Evolutionary conservation across 2,888 invertebrate genomes (phyloP).

Genomic region (Sesia bembeciformis): DNA sequence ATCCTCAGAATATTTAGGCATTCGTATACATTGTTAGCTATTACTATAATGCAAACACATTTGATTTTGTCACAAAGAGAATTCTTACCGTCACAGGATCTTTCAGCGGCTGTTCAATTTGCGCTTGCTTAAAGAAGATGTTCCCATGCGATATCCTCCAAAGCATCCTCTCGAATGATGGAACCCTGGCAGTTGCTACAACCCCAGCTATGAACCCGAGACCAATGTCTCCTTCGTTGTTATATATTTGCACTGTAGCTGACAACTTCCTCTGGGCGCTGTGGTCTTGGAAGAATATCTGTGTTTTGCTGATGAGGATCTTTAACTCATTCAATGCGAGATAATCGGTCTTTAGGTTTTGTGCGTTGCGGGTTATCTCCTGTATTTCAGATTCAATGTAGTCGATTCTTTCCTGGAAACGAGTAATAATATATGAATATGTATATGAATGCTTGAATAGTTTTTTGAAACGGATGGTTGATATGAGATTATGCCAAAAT

Average conservation of each 20-base stretch:
- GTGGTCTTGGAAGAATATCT: slow-evolving; percentile 73
- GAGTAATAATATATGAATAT: neutral
- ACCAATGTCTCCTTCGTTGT: slow-evolving; percentile 54
- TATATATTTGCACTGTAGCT: slow-evolving; percentile 55
- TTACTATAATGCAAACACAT: no score
- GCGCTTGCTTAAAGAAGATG: slow-evolving; percentile 66
- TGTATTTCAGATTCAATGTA: slow-evolving; percentile 69
- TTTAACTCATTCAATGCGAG: slow-evolving; percentile 55
- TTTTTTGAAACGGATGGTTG: neutral
- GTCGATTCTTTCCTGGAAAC: slow-evolving; percentile 59
- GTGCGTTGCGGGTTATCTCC: slow-evolving; percentile 63
- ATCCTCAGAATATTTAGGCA: no score
- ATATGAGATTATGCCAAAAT: no score
- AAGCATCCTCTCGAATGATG: slow-evolving; percentile 61
- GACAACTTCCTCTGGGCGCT: slow-evolving; percentile 73
- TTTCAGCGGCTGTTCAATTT: slow-evolving; percentile 54
- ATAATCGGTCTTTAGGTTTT: slow-evolving; percentile 58
- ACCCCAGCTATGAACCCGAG: slow-evolving; percentile 65
- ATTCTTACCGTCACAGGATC: slow-evolving; percentile 57
- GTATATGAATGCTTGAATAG: neutral
- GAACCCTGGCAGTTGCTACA: slow-evolving; percentile 53
- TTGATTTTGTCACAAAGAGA: no score
- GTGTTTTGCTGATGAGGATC: slow-evolving; percentile 58
- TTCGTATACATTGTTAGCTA: no score
- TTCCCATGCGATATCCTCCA: slow-evolving; percentile 70